Percentiles rank a stretch among this genome's conserved stretches.
Evolutionary conservation across 2,113 vertebrate genomes (phyloP).

Genomic region (Shinisaurus crocodilurus): DNA sequence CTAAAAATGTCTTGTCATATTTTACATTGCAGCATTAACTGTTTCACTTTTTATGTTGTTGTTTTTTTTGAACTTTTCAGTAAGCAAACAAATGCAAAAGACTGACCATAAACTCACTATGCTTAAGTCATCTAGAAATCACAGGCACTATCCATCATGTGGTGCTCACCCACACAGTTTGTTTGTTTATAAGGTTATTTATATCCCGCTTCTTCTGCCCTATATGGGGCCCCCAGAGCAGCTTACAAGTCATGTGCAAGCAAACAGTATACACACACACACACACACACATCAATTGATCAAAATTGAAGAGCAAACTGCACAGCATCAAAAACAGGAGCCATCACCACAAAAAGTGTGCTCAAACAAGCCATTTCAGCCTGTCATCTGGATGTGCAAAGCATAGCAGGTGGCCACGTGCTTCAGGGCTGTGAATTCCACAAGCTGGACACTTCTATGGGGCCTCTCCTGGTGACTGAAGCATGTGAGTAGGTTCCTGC

Average conservation of each 20-base stretch:
- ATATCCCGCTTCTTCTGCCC: not conserved
- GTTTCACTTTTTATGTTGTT: not conserved
- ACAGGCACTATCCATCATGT: not conserved
- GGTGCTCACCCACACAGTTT: not conserved
- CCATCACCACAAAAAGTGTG: not conserved
- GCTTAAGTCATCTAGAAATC: not conserved
- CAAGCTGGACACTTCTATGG: not conserved
- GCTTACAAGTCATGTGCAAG: not conserved
- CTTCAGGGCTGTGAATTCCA: too few species aligned
- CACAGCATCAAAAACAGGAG: not conserved
- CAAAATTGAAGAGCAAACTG: not conserved
- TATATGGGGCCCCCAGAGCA: not conserved
- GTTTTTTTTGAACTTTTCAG: not conserved
- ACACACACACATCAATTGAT: not conserved
- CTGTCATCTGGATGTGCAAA: not conserved
- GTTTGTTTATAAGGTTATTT: not conserved
- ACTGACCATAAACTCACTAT: too few species aligned
- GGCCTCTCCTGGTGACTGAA: not conserved
- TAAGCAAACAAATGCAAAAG: not conserved
- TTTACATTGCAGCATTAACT: conserved; percentile 29
- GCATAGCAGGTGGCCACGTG: too few species aligned
- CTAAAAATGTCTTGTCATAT: conserved; percentile 29
- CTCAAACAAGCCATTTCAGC: not conserved
- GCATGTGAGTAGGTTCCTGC: not conserved
- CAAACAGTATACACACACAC: not conserved